Evolutionary conservation across 2,113 vertebrate species (phyloP).

Genomic region (Donacobius atricapilla): DNA sequence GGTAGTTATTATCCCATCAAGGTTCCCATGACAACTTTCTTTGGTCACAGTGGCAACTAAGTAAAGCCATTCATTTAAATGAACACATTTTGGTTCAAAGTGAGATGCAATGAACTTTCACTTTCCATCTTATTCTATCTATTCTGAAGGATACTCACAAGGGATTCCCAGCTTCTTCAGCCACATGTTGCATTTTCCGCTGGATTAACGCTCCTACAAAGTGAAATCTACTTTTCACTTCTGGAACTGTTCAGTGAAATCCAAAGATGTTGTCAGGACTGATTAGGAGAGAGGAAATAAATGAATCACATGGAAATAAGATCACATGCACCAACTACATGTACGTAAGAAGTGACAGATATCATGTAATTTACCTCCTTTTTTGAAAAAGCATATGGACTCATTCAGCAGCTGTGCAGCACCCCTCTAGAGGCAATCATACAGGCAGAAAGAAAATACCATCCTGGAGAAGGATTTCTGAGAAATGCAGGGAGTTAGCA

Average conservation of each 20-base stretch:
- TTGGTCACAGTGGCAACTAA: neutral
- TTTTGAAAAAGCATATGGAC: neutral
- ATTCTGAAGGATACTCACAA: neutral
- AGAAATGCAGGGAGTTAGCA: neutral
- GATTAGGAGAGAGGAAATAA: neutral
- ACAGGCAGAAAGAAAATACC: neutral
- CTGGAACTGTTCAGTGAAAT: neutral
- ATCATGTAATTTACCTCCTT: neutral
- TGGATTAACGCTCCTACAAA: neutral
- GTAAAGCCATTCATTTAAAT: neutral
- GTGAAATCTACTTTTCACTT: neutral
- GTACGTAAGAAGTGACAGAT: neutral
- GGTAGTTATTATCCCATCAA: neutral
- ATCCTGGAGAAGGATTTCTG: neutral
- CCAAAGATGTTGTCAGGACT: neutral
- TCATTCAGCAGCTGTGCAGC: neutral
- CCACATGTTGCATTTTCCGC: neutral
- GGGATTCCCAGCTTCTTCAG: neutral
- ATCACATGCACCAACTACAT: neutral
- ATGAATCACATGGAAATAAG: neutral
- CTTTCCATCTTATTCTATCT: neutral
- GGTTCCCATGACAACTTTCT: constrained; percentile 39
- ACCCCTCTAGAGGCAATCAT: neutral
- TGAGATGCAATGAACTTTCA: neutral
- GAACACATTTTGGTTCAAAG: neutral